These are phyloP conservation scores for Okamejei kenojei DNA, from an alignment of 2,797 vertebrate genomes.

Conservation along the genomic window DNA sequence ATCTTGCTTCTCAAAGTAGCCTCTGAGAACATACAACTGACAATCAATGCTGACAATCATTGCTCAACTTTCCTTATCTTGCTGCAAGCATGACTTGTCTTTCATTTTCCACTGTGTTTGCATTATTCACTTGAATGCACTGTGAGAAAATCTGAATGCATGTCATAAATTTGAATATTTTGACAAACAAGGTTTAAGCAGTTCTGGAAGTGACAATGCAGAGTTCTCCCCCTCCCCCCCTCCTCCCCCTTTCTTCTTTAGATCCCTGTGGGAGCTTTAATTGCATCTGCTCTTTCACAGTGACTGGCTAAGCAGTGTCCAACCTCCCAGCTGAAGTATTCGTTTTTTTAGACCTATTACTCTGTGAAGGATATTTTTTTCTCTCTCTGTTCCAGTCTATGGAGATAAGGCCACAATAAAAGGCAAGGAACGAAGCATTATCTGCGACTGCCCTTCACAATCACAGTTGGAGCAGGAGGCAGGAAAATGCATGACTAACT, in stretches of 20 bases:
- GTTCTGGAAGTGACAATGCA: slow-evolving; percentile 65
- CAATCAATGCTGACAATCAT: slow-evolving; percentile 20
- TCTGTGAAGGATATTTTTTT: slow-evolving; percentile 63
- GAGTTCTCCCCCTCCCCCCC: slow-evolving; percentile 64
- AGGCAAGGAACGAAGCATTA: slow-evolving; percentile 54
- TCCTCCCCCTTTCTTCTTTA: slow-evolving; percentile 53
- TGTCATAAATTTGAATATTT: slow-evolving; percentile 69
- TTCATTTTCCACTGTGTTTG: slow-evolving; percentile 37
- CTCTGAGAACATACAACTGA: neutral
- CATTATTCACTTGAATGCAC: slow-evolving; percentile 65
- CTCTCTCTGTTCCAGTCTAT: slow-evolving; percentile 50
- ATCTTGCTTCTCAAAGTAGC: neutral
- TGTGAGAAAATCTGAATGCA: slow-evolving; percentile 71
- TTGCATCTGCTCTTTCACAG: slow-evolving; percentile 74
- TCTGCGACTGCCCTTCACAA: slow-evolving; percentile 44
- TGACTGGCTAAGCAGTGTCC: slow-evolving; percentile 63
- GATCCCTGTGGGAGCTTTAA: slow-evolving; percentile 66
- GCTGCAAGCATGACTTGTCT: slow-evolving; percentile 14
- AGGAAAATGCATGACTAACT: slow-evolving; percentile 8
- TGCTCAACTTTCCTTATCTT: slow-evolving; percentile 15
- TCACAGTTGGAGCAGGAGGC: neutral
- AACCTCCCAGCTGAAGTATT: slow-evolving; percentile 69
- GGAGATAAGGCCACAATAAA: slow-evolving; percentile 56
- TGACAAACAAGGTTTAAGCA: slow-evolving; percentile 65
- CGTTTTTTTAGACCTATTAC: slow-evolving; percentile 69